Evolutionary conservation across 1,140 invertebrate species (phyloP).

Genomic region (Coenobita brevimanus): DNA sequence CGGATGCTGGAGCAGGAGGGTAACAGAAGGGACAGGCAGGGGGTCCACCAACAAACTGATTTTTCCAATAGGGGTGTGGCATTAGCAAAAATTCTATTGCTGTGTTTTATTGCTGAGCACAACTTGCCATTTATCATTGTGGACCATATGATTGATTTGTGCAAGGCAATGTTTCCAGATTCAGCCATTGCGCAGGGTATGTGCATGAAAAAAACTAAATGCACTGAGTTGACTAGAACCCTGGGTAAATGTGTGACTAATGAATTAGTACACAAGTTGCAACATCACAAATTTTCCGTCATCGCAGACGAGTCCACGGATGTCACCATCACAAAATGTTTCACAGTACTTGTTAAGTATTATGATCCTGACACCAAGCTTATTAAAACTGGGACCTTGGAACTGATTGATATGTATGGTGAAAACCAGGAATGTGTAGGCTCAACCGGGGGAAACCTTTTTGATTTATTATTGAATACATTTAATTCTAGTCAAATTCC

Average conservation of each 20-base stretch:
- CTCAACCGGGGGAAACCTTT: not conserved
- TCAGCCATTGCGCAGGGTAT: conserved; percentile 7
- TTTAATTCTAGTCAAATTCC: not conserved
- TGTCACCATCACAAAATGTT: not conserved
- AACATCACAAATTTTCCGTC: not conserved
- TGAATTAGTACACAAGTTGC: conserved; percentile 4
- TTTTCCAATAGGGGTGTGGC: not conserved
- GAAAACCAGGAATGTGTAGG: not conserved
- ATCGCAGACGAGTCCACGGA: conserved; percentile 17
- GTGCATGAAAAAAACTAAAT: conserved; percentile 1
- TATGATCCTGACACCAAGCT: not conserved
- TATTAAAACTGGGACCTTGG: not conserved
- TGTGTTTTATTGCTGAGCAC: conserved; percentile 17
- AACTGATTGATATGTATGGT: not conserved
- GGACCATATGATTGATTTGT: not conserved
- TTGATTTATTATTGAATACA: not conserved
- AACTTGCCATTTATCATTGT: too few species aligned
- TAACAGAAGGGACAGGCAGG: not conserved
- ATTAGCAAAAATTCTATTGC: not conserved
- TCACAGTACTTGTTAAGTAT: conserved; percentile 14
- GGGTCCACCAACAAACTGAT: not conserved
- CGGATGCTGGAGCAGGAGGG: not conserved
- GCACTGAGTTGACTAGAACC: not conserved
- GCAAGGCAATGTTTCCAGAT: conserved; percentile 10
- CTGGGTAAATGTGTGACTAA: not conserved